Base-by-base conservation (phyloP, 1,140 invertebrate genomes). In the Psilanteris sp. region DNA sequence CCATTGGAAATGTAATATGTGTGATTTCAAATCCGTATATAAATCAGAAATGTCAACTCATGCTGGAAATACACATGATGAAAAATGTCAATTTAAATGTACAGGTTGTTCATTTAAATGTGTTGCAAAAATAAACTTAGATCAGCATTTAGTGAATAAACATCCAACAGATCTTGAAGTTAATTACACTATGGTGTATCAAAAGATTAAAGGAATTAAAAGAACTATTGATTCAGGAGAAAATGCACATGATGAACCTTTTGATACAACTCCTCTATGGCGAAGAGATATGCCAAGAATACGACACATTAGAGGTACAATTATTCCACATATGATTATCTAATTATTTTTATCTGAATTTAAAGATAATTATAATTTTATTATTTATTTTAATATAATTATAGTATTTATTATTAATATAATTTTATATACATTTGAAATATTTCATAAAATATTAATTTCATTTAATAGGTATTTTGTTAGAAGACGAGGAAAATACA, bases 1-100 rank as follows among this genome's bases (percentile, higher is more conserved):
- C 67, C 89, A 91, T 1, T 95, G 93, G 93, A 90, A 91, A 29
- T 94, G 93, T 79, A 91, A 91, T 34, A 75, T 94, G 7, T 94
- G 93, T 57, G 89, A 91, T 14, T 91, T 90, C 46, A 90, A 90
- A 27, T 91, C 90, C 52, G 83, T 90, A 11, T 90, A 91, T 0
- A 91, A 92, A 24, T 86, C 87, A 0, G 91, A 92, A 29, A 91
- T 93, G 41, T 79, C 89, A 0, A 81, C 86, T 0, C 93, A 94
- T 70, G 90, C 90, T 1, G 72, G 83, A 0, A 87, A 84, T 11
- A 71, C 79, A 3, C 93, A 94, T 70, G 89, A 91, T 11, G 90
- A 93, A 1, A 91, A 90, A 20, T 87, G 89, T 71, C 92, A 93
- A 67, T 94, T 90, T 66, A 93, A 93, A 72, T 94, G 93, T 79